A percentile compares a stretch with the other conserved stretches of the same genome.
These are phyloP conservation scores for Bimastos eiseni DNA, from an alignment of 2,888 invertebrate genomes.

Conservation along the genomic window DNA sequence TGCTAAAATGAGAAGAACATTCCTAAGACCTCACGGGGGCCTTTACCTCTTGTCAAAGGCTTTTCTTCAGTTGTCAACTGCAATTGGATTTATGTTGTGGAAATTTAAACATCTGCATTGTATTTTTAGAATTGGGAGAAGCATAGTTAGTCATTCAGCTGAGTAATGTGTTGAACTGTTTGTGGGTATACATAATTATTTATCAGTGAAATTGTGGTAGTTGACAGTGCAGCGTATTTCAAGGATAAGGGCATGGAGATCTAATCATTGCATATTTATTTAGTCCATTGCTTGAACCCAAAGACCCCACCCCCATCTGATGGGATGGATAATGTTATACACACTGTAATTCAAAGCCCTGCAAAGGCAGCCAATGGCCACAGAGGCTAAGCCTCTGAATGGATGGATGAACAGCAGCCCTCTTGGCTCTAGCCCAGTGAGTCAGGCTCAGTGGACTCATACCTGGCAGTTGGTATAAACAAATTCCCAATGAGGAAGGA, in stretches of 20 bases:
- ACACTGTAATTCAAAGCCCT: not conserved
- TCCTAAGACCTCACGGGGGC: not conserved
- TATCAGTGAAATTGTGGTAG: too few species aligned
- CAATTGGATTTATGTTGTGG: not conserved
- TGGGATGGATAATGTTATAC: not conserved
- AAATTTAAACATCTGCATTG: not conserved
- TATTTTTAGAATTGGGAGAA: not conserved
- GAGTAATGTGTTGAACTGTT: not conserved
- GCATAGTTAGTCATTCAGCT: not conserved
- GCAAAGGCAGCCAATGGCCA: not conserved
- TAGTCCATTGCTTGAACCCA: too few species aligned
- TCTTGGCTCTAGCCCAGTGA: too few species aligned
- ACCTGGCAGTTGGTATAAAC: too few species aligned
- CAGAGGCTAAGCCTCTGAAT: not conserved
- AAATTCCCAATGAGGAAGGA: too few species aligned
- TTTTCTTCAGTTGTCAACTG: not conserved
- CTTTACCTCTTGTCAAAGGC: not conserved
- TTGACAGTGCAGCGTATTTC: not conserved
- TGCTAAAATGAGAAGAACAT: not conserved
- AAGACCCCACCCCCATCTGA: not conserved
- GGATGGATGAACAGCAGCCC: not conserved
- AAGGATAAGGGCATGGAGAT: too few species aligned
- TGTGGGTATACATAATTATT: too few species aligned
- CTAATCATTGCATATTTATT: too few species aligned
- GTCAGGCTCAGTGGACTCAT: too few species aligned